Base-by-base conservation (phyloP, 2,797 vertebrate species). In the Oreonectes daqikongensis region DNA sequence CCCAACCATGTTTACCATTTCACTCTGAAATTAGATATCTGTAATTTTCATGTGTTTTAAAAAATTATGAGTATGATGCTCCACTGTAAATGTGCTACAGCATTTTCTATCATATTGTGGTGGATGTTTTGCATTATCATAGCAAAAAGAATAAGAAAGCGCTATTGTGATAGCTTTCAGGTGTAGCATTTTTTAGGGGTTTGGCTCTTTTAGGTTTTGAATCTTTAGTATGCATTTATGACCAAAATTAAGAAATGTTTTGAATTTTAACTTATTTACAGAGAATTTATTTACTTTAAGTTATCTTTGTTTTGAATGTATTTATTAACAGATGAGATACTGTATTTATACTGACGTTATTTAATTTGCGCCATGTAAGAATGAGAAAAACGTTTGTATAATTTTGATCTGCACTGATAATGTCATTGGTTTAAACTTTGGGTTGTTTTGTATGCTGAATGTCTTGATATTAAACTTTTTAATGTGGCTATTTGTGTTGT, bases 321-420 rank as follows among this genome's bases (percentile, higher is more conserved):
- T 87, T 86, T 85, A 84, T 86, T 79, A 72, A 82, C 65, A 79
- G 59, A 81, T 61, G 61, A 64, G 22, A 81, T 70, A 69, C 78
- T 84, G 82, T 86, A 85, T 86, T 85, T 87, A 81, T 86, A 84
- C 72, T 68, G 55, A 76, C 76, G 72, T 69, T 52, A 82, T 71
- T 82, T 86, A 79, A 86, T 90, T 88, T 88, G 90, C 86, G 50
- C 35, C 69, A 35, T 81, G 59, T 89, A 85, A 88, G 84, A 46
- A 75, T 74, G 61, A 73, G 61, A 63, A 38, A 75, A 83, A 84
- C 28, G 65, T 72, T 89, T 90, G 85, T 90, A 91, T 90, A 91
- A 64, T 90, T 93, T 91, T 91, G 88, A 92, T 91, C 92, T 93
- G 90, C 91, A 92, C 91, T 92, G 90, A 92, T 89, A 87, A 84